phyloP scores from a whole-genome alignment of 2,797 vertebrate genomes.

The Buceros bicornis region DNA sequence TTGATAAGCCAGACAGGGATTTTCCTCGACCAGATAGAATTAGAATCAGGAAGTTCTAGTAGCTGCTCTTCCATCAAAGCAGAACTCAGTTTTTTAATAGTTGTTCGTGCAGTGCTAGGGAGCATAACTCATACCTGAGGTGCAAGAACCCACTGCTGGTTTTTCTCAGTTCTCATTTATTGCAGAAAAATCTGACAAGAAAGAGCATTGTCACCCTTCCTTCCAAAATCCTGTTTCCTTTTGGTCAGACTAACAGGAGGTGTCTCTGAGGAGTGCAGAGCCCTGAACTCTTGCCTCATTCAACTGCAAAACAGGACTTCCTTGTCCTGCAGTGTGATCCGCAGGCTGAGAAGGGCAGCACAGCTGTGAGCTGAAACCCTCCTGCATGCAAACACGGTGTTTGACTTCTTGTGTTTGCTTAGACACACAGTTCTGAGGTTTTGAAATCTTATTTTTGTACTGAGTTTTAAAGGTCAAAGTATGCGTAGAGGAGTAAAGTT shows the following conservation, averaged over 20 bases:
- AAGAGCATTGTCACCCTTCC: not conserved
- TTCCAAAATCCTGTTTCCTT: conserved; percentile 20
- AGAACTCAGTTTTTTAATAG: not conserved
- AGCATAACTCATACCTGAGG: not conserved
- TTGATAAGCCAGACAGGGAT: not conserved
- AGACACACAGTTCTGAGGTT: not conserved
- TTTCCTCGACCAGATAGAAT: not conserved
- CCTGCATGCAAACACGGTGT: not conserved
- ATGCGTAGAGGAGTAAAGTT: not conserved
- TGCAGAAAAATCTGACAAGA: not conserved
- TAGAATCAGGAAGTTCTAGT: not conserved
- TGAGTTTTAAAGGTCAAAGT: not conserved
- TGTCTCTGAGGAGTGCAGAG: not conserved
- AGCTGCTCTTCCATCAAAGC: not conserved
- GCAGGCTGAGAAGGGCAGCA: not conserved
- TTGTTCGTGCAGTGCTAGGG: not conserved
- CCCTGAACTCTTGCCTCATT: conserved; percentile 4
- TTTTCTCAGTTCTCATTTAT: not conserved
- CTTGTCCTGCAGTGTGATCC: conserved; percentile 1
- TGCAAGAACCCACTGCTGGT: not conserved
- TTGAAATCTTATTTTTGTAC: not conserved
- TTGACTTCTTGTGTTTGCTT: not conserved
- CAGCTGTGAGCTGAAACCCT: conserved; percentile 33
- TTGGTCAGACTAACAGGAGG: conserved; percentile 9
- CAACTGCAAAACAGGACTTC: not conserved